Conservation (phyloP, 2,888 invertebrate genomes). For the Plebejus melissa region DNA sequence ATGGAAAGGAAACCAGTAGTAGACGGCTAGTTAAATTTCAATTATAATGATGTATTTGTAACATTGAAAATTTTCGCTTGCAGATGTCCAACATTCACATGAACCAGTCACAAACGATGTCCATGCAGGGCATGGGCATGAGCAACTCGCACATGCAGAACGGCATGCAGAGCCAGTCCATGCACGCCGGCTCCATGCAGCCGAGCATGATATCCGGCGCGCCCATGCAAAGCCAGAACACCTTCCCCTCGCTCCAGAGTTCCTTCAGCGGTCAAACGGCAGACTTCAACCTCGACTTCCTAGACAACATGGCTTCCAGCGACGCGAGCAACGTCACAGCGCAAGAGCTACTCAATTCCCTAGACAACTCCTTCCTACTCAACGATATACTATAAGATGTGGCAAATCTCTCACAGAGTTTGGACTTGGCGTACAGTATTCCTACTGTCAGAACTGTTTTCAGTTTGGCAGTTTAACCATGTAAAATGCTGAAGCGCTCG, state of each 20-base stretch:
- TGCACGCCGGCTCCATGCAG: constrained; percentile 47
- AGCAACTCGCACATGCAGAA: constrained; percentile 50
- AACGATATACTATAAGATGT: constrained; percentile 79
- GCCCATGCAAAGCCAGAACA: constrained; percentile 37
- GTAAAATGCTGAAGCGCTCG: not conserved
- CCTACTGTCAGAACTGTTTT: not conserved
- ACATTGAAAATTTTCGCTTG: constrained; percentile 38
- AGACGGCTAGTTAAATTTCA: no score
- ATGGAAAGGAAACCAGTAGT: no score
- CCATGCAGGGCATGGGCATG: constrained; percentile 64
- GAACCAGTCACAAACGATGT: constrained; percentile 83
- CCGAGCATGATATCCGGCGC: constrained; percentile 37
- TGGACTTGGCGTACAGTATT: not conserved
- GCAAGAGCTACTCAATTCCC: constrained; percentile 89
- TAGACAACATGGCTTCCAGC: constrained; percentile 88
- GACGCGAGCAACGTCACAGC: constrained; percentile 88
- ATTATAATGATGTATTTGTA: not conserved
- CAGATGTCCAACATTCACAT: constrained; percentile 84
- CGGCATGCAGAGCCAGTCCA: constrained; percentile 48
- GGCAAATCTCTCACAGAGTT: not conserved
- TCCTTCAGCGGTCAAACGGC: constrained; percentile 72
- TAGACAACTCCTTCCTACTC: constrained; percentile 85
- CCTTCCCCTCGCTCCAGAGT: constrained; percentile 57
- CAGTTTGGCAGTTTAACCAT: not conserved
- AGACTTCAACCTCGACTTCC: constrained; percentile 91